phyloP scores from a whole-genome alignment of 2,113 vertebrate genomes.

The Condylura cristata region DNA sequence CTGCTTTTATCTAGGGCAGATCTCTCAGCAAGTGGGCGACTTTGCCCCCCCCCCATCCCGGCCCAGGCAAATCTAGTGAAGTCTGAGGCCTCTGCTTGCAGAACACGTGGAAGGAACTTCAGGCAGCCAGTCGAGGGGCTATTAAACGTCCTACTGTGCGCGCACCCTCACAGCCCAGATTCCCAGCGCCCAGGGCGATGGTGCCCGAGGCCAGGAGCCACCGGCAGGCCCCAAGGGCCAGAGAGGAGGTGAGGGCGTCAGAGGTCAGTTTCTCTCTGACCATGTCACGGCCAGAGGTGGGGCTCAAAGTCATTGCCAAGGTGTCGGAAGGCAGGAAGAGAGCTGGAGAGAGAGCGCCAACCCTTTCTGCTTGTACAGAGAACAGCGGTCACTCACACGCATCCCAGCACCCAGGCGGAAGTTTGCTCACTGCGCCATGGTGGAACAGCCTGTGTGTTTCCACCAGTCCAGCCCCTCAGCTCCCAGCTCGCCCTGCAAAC shows the following conservation, averaged over 20 bases:
- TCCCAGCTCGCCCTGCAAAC: fast-evolving
- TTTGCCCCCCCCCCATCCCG: no score
- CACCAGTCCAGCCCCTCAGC: neutral
- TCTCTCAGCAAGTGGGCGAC: fast-evolving
- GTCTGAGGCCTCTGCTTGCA: neutral
- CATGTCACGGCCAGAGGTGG: neutral
- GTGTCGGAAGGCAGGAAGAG: neutral
- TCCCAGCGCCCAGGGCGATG: neutral
- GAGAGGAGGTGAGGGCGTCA: neutral
- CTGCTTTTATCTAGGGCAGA: neutral
- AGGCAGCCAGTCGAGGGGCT: neutral
- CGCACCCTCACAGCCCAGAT: no score
- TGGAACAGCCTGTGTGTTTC: neutral
- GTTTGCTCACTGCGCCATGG: neutral
- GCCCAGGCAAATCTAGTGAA: neutral
- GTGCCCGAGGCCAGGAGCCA: neutral
- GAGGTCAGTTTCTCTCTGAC: neutral
- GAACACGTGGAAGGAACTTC: no score
- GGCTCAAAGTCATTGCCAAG: neutral
- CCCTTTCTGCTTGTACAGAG: neutral
- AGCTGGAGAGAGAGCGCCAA: neutral
- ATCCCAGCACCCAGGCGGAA: neutral
- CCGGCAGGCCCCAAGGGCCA: fast-evolving
- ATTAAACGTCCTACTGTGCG: fast-evolving
- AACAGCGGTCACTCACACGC: neutral